Evolutionary conservation across 1,140 invertebrate species (phyloP).

Genomic region (Orius laevigatus): DNA sequence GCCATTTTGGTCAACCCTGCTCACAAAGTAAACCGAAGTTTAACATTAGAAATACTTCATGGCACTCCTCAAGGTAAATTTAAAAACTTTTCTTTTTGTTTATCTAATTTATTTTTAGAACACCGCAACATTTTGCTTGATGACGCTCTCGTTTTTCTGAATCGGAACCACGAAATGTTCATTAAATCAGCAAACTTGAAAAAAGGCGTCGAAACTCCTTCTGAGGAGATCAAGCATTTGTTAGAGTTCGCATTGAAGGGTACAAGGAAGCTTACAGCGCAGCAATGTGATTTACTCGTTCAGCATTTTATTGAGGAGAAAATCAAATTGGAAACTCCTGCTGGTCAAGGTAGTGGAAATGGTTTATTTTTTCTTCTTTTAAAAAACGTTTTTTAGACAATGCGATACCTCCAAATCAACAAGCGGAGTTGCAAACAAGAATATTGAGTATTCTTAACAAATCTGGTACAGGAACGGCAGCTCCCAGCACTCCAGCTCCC

Average conservation of each 20-base stretch:
- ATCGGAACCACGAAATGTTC: conserved; percentile 62
- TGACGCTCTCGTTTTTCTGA: conserved; percentile 64
- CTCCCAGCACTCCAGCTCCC: conserved; percentile 20
- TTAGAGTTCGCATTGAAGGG: conserved; percentile 57
- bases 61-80: conserved; percentile 68
- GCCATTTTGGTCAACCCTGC: conserved; percentile 71
- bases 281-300: conserved; percentile 66
- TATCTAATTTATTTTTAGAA: conserved; percentile 34
- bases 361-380: too few species aligned
- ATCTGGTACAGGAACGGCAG: conserved; percentile 16
- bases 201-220: conserved; percentile 33
- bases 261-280: conserved; percentile 56
- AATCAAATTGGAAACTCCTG: conserved; percentile 34
- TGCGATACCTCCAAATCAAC: conserved; percentile 26
- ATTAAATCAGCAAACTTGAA: conserved; percentile 29
- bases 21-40: conserved; percentile 67
- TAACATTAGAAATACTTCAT: conserved; percentile 82
- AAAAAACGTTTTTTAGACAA: not conserved
- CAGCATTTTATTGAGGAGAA: conserved; percentile 59
- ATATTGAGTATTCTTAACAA: conserved; percentile 70
- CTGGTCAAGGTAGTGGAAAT: not conserved
- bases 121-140: conserved; percentile 91
- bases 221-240: conserved; percentile 51
- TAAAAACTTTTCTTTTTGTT: conserved; percentile 6
- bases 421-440: conserved; percentile 63